Percentiles rank a stretch among this genome's conserved stretches.
These are phyloP conservation scores for Campoplex nolae DNA, from an alignment of 2,888 invertebrate species.

Conservation along the genomic window DNA sequence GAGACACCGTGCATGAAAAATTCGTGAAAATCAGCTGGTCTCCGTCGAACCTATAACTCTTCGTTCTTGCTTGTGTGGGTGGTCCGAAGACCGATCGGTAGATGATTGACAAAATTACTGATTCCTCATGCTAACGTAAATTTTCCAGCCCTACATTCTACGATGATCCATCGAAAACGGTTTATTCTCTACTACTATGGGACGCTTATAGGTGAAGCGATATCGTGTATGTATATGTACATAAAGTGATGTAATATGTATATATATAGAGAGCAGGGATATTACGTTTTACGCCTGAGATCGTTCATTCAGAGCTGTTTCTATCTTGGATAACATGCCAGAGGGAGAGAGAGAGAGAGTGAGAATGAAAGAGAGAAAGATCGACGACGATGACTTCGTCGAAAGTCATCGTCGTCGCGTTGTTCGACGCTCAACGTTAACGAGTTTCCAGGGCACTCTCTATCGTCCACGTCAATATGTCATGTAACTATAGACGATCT, in stretches of 20 bases:
- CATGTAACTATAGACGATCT: conserved; percentile 2
- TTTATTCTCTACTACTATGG: neutral
- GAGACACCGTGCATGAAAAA: neutral
- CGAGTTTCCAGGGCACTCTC: conserved; percentile 43
- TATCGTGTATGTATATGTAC: neutral
- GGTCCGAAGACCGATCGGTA: no score
- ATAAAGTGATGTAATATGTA: conserved; percentile 15
- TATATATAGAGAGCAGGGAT: conserved; percentile 9
- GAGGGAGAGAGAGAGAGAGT: conserved; percentile 4
- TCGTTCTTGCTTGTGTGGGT: no score
- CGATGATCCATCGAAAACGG: neutral
- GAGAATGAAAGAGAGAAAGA: neutral
- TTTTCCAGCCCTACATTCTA: neutral
- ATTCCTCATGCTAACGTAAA: neutral
- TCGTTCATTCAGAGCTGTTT: conserved; percentile 66
- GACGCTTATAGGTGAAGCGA: neutral
- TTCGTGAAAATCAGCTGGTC: neutral
- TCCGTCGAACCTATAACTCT: no score
- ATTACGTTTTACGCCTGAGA: conserved; percentile 39
- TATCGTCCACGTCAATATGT: conserved; percentile 33
- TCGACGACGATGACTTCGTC: conserved; percentile 41
- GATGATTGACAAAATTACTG: neutral
- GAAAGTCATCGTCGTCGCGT: conserved; percentile 55
- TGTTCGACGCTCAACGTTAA: conserved; percentile 54
- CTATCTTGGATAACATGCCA: conserved; percentile 63